phyloP scores from a whole-genome alignment of 2,888 invertebrate species.

The Tupiocoris notatus region DNA sequence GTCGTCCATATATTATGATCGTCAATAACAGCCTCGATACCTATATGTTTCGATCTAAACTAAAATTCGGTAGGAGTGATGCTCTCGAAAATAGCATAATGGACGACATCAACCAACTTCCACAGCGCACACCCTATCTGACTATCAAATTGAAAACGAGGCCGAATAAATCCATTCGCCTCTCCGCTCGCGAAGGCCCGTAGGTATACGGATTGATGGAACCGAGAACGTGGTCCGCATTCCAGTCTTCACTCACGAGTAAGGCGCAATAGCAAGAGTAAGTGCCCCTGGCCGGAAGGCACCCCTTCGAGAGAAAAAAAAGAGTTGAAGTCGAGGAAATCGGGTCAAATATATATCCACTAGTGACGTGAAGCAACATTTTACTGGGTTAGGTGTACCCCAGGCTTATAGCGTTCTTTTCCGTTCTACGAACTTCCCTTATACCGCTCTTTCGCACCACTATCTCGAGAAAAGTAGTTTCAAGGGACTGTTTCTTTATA shows the following conservation, averaged over 20 bases:
- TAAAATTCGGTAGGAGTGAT: no score
- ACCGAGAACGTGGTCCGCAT: slow-evolving; percentile 29
- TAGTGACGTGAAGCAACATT: slow-evolving; percentile 34
- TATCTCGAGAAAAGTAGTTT: slow-evolving; percentile 36
- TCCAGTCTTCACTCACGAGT: slow-evolving; percentile 17
- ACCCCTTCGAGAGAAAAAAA: not conserved
- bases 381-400: slow-evolving; percentile 19
- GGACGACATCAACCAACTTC: no score
- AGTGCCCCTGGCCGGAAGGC: not conserved
- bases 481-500: slow-evolving; percentile 37
- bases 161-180: slow-evolving; percentile 30
- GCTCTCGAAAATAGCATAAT: no score
- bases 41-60: no score
- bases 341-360: slow-evolving; percentile 37
- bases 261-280: not conserved
- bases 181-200: no score
- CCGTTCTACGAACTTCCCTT: not conserved
- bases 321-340: slow-evolving; percentile 9
- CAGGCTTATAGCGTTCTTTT: slow-evolving; percentile 18
- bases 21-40: no score
- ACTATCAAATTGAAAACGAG: slow-evolving; percentile 38
- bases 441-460: slow-evolving; percentile 1
- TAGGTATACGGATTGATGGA: slow-evolving; percentile 31
- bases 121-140: no score
- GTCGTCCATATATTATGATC: no score